Evolutionary conservation across 2,113 vertebrate species (phyloP).

Genomic region (Heterocephalus glaber): DNA sequence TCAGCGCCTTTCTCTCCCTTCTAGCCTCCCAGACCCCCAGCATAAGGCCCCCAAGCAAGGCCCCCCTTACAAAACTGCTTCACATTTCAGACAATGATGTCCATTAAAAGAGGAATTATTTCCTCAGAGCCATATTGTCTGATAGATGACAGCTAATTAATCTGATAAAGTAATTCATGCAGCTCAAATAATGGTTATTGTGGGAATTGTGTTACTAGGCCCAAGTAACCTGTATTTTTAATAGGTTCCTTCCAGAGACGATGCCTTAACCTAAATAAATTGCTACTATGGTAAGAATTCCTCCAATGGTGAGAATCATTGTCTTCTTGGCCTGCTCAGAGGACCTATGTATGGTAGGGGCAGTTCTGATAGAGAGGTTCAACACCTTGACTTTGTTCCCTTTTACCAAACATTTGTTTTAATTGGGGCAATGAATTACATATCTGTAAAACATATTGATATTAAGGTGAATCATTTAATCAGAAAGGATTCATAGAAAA

Average conservation of each 20-base stretch:
- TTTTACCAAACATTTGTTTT: constrained; percentile 3
- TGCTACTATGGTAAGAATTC: neutral
- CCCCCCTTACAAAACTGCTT: constrained; percentile 47
- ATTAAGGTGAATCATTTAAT: neutral
- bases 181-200: constrained; percentile 68
- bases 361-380: neutral
- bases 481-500: constrained; percentile 22
- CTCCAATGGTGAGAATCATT: neutral
- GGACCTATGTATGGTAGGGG: neutral
- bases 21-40: neutral
- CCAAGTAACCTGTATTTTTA: constrained; percentile 70
- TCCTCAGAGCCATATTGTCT: constrained; percentile 76
- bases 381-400: neutral
- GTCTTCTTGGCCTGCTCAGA: neutral
- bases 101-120: constrained; percentile 76
- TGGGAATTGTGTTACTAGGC: constrained; percentile 66
- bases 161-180: constrained; percentile 77
- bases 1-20: constrained; percentile 12
- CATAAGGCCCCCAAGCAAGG: neutral
- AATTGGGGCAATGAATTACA: constrained; percentile 23
- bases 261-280: constrained; percentile 68
- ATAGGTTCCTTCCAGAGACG: constrained; percentile 62
- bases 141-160: constrained; percentile 76
- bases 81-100: constrained; percentile 63
- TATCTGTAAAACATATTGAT: neutral